Evolutionary conservation across 2,797 vertebrate species (phyloP), one percentile per base, ranked within the genome.

Genomic region (Botia almorhae): DNA sequence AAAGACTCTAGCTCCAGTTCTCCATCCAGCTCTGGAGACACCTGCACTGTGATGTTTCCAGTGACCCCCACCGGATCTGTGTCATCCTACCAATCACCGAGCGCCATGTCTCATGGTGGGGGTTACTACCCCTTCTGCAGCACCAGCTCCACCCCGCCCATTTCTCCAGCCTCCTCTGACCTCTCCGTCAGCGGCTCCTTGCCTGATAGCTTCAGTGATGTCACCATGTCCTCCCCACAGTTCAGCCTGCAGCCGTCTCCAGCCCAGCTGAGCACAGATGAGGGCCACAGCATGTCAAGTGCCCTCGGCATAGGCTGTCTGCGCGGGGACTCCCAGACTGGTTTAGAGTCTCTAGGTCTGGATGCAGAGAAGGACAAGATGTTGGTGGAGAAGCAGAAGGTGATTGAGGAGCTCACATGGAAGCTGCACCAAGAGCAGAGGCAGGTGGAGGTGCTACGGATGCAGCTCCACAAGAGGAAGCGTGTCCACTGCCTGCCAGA

Each of bases 361-460:
- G 96, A 99, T 79, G 95, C 95, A 0, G 97, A 98, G 82, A 99
- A 99, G 83, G 97, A 99, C 89, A 99, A 99, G 89, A 99, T 99
- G 97, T 89, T 99, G 86, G 96, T 99, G 85, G 97, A 99, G 86
- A 99, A 99, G 89, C 98, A 99, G 90, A 99, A 98, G 84, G 97
- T 98, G 87, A 99, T 99, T 58, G 98, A 99, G 21, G 97, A 99
- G 83, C 93, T 99, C 86, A 99, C 96, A 0, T 98, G 97, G 97
- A 98, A 97, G 84, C 92, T 99, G 67, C 96, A 98, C 89, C 96
- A 97, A 84, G 98, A 99, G 82, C 98, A 99, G 89, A 92, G 96
- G 90, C 97, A 99, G 83, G 97, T 99, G 80, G 98, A 99, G 43
- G 97, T 98, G 88, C 89, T 99, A 51, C 92, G 96, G 81, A 93